A percentile compares a stretch with the other conserved stretches of the same genome.
Evolutionary conservation across 2,113 vertebrate genomes (phyloP).

Genomic region (Marcusenius ussheri): DNA sequence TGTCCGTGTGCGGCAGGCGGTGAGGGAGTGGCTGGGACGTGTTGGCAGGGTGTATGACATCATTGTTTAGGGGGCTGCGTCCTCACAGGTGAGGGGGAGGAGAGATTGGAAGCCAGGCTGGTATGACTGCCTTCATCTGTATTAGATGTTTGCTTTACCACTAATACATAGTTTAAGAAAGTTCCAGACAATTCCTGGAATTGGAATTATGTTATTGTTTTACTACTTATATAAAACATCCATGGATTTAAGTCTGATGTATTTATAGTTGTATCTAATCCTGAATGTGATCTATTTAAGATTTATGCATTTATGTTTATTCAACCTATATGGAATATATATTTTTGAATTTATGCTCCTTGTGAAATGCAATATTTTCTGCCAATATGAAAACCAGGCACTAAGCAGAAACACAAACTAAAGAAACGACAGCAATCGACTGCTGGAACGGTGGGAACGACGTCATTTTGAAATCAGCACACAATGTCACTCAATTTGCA

Average conservation of each 20-base stretch:
- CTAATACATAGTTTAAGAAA: background rate
- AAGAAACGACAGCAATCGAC: background rate
- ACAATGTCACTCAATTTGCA: background rate
- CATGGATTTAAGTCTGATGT: background rate
- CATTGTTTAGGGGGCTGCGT: slow-evolving; percentile 47
- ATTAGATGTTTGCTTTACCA: slow-evolving; percentile 23
- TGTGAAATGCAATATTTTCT: slow-evolving; percentile 2
- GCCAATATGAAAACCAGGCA: background rate
- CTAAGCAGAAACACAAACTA: background rate
- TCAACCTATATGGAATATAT: slow-evolving; percentile 4
- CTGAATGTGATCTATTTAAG: slow-evolving; percentile 1
- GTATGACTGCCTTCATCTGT: background rate
- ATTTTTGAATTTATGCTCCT: slow-evolving; percentile 8
- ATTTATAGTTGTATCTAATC: slow-evolving; percentile 23
- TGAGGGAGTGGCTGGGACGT: slow-evolving; percentile 87
- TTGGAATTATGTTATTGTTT: background rate
- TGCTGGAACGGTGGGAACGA: background rate
- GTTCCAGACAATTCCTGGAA: background rate
- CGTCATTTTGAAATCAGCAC: background rate
- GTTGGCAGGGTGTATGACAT: slow-evolving; percentile 91
- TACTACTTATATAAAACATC: background rate
- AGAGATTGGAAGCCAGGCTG: background rate
- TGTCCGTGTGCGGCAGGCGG: slow-evolving; percentile 78
- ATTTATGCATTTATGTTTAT: slow-evolving; percentile 4
- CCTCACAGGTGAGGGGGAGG: background rate